phyloP scores from a whole-genome alignment of 1,140 invertebrate species.

The Atta colombica region DNA sequence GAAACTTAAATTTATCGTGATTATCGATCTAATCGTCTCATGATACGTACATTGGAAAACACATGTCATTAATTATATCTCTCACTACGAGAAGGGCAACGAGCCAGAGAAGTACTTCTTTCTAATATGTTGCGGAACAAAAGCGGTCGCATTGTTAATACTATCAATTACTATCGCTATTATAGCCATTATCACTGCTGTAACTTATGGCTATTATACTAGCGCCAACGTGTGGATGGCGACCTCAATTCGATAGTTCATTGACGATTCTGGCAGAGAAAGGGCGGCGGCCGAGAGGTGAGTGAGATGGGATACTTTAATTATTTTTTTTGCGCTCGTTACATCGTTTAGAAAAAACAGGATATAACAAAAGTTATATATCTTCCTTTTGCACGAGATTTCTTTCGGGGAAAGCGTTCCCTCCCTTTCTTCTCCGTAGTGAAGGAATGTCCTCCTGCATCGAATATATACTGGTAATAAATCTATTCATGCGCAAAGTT shows the following conservation, averaged over 20 bases:
- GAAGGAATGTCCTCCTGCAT: constrained; percentile 6
- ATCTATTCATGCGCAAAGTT: constrained; percentile 44
- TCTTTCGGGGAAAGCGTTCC: background rate
- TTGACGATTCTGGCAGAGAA: constrained; percentile 13
- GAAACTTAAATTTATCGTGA: too few relatives aligned
- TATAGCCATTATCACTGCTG: constrained; percentile 36
- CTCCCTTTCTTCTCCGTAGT: background rate
- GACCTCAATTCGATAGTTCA: constrained; percentile 30
- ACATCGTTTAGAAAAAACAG: background rate
- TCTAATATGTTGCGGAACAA: constrained; percentile 33
- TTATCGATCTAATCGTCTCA: background rate
- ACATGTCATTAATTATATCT: constrained; percentile 45
- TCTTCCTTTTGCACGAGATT: background rate
- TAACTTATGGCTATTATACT: constrained; percentile 49
- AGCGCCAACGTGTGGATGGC: constrained; percentile 8
- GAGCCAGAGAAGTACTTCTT: constrained; percentile 14
- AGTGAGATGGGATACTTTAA: constrained; percentile 6
- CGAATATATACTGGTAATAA: constrained; percentile 37
- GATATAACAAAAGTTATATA: constrained; percentile 29
- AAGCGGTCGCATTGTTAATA: constrained; percentile 55
- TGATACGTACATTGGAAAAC: constrained; percentile 7
- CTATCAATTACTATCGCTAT: constrained; percentile 49
- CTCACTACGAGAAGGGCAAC: constrained; percentile 27
- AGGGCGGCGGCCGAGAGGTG: background rate
- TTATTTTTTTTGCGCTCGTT: constrained; percentile 53